Percentiles rank a stretch among this genome's conserved stretches.
These are phyloP conservation scores for Heteronetta atricapilla DNA, from an alignment of 2,113 vertebrate genomes.

Conservation along the genomic window DNA sequence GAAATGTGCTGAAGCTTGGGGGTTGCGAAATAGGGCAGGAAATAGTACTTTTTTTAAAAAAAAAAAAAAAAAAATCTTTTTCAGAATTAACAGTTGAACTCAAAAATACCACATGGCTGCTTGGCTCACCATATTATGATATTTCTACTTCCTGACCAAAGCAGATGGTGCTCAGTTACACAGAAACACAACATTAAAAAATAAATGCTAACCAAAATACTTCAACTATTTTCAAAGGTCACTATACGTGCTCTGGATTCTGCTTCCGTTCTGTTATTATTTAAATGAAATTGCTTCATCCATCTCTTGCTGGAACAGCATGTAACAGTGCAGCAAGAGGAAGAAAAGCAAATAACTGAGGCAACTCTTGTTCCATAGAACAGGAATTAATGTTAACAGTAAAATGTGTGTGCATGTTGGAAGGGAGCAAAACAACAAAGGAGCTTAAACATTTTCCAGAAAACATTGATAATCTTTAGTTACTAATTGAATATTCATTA, in stretches of 20 bases:
- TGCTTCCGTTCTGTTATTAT: not conserved
- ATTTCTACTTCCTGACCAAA: constrained; percentile 57
- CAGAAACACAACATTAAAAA: constrained; percentile 3
- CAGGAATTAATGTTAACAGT: not conserved
- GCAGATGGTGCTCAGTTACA: constrained; percentile 49
- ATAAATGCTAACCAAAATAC: not conserved
- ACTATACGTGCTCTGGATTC: not conserved
- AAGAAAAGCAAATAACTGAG: not conserved
- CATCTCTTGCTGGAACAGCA: not conserved
- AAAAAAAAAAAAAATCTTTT: not conserved
- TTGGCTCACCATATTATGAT: constrained; percentile 20
- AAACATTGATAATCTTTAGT: not conserved
- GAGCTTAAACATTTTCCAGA: not conserved
- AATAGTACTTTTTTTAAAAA: not conserved
- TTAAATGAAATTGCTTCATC: constrained; percentile 41
- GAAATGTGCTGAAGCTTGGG: not conserved
- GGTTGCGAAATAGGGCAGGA: constrained; percentile 51
- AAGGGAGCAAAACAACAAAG: not conserved
- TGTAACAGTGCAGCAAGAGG: not conserved
- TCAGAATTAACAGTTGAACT: not conserved
- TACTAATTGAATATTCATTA: not conserved
- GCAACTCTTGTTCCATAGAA: not conserved
- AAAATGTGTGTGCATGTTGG: not conserved
- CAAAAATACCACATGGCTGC: constrained; percentile 28
- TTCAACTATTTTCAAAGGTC: constrained; percentile 24